Percentiles rank a stretch among this genome's conserved stretches.
phyloP scores from a whole-genome alignment of 2,888 invertebrate species.

The Endotricha flammealis region DNA sequence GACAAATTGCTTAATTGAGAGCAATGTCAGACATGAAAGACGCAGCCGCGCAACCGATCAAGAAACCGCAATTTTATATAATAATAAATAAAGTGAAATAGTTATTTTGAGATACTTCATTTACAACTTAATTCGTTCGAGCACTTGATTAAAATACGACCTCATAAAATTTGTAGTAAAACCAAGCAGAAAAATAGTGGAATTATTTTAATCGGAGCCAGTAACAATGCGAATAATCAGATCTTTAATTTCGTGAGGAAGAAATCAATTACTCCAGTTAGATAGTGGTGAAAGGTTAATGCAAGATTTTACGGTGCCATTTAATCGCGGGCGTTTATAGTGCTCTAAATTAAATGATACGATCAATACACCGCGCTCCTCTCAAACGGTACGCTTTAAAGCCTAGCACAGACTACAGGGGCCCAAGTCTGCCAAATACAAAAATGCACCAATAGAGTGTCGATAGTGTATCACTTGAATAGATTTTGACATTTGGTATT shows the following conservation, averaged over 20 bases:
- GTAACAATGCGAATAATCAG: conserved; percentile 7
- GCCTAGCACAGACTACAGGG: too few relatives aligned
- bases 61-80: too few relatives aligned
- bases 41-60: too few relatives aligned
- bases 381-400: conserved; percentile 15
- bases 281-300: conserved; percentile 66
- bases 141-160: conserved; percentile 2
- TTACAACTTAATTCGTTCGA: conserved; percentile 9
- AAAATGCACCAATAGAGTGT: too few relatives aligned
- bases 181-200: conserved; percentile 9
- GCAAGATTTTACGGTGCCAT: conserved; percentile 53
- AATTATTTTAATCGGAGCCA: conserved; percentile 4
- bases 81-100: too few relatives aligned
- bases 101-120: neutral
- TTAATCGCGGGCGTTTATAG: conserved; percentile 56
- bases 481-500: too few relatives aligned
- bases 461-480: too few relatives aligned
- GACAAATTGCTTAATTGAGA: too few relatives aligned
- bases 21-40: too few relatives aligned
- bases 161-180: conserved; percentile 4
- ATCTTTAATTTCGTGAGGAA: conserved; percentile 35
- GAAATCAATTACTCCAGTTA: conserved; percentile 54
- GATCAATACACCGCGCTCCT: conserved; percentile 16
- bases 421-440: too few relatives aligned
- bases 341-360: conserved; percentile 60